Conservation (phyloP, 2,888 invertebrate genomes). For the Ormyrus rosae region DNA sequence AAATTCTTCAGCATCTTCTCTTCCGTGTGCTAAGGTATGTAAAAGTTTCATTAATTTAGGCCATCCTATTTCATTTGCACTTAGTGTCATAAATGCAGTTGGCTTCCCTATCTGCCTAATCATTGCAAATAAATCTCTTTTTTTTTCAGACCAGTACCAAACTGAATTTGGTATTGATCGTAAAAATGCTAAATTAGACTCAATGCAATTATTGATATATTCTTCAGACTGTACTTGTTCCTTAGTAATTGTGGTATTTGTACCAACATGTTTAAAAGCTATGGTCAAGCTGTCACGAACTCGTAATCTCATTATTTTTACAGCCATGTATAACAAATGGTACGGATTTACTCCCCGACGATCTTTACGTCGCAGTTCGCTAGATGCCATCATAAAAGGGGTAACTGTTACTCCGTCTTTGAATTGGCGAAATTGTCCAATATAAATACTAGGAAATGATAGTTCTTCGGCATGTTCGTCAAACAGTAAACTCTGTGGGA, state of each 20-base stretch:
- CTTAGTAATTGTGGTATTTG: conserved; percentile 64
- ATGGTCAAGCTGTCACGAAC: conserved; percentile 58
- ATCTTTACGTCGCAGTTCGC: conserved; percentile 65
- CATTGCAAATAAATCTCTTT: conserved; percentile 72
- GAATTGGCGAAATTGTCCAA: conserved; percentile 55
- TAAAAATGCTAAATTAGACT: conserved; percentile 69
- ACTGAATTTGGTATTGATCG: conserved; percentile 70
- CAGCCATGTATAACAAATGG: conserved; percentile 63
- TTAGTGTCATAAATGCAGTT: conserved; percentile 71
- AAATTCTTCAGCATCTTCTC: conserved; percentile 58
- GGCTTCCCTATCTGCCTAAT: conserved; percentile 72
- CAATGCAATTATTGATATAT: conserved; percentile 64
- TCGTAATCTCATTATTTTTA: conserved; percentile 62
- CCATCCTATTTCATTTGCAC: conserved; percentile 70
- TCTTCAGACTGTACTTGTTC: conserved; percentile 65
- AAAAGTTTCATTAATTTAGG: conserved; percentile 23
- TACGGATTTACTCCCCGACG: conserved; percentile 65
- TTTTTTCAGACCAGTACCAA: conserved; percentile 70
- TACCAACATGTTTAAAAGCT: conserved; percentile 65
- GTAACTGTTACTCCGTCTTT: conserved; percentile 51
- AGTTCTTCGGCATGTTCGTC: conserved; percentile 72
- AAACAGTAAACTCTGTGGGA: conserved; percentile 57
- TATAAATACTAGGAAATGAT: conserved; percentile 62
- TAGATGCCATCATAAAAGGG: conserved; percentile 53
- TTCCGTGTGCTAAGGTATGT: conserved; percentile 27